Conservation (phyloP, 2,797 vertebrate genomes). For the Myripristis jacobus region DNA sequence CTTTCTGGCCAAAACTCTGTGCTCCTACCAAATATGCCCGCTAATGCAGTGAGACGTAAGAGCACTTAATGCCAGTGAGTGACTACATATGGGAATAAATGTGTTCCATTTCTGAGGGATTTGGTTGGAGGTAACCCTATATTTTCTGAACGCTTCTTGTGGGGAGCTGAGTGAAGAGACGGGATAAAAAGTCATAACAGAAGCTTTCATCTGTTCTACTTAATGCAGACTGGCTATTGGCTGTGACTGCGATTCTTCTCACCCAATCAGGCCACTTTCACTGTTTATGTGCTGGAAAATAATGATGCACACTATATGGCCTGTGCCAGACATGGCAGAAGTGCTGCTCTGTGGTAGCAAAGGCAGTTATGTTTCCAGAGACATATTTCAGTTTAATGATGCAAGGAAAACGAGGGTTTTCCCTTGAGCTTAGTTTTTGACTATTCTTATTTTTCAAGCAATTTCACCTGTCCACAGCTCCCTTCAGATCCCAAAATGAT, state of each 20-base stretch:
- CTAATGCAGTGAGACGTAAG: constrained; percentile 59
- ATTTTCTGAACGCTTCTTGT: constrained; percentile 65
- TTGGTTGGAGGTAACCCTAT: constrained; percentile 77
- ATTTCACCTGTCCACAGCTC: constrained; percentile 74
- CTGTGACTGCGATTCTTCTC: constrained; percentile 59
- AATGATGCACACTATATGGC: constrained; percentile 37
- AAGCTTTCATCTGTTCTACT: constrained; percentile 51
- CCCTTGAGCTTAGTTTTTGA: constrained; percentile 57
- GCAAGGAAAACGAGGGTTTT: constrained; percentile 62
- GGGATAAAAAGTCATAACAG: constrained; percentile 46
- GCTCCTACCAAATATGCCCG: constrained; percentile 57
- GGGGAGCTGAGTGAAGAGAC: constrained; percentile 45
- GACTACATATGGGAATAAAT: constrained; percentile 75
- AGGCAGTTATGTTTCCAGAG: constrained; percentile 55
- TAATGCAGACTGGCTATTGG: constrained; percentile 56
- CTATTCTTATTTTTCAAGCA: constrained; percentile 70
- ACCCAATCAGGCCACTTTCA: constrained; percentile 50
- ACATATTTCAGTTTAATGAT: constrained; percentile 74
- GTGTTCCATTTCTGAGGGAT: constrained; percentile 75
- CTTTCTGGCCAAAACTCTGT: constrained; percentile 54
- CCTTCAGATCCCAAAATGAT: constrained; percentile 46
- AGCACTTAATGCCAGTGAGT: constrained; percentile 71
- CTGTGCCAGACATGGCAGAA: constrained; percentile 60
- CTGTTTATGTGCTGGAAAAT: constrained; percentile 63
- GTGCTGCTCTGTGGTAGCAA: constrained; percentile 53